These are phyloP conservation scores for Amphilophus citrinellus DNA, from an alignment of 2,113 vertebrate genomes.

Conservation along the genomic window DNA sequence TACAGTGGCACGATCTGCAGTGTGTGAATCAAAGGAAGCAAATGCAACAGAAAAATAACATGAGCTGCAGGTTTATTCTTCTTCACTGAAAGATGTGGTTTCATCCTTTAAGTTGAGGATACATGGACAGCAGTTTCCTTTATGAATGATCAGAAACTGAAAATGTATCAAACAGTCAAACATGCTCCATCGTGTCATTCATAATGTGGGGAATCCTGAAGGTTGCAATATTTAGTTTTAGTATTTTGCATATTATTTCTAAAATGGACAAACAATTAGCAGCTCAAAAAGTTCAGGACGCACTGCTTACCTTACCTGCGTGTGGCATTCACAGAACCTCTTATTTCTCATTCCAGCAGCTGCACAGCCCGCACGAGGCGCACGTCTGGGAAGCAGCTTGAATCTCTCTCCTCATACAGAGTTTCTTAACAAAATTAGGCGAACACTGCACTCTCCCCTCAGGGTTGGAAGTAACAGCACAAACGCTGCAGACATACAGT, in stretches of 20 bases:
- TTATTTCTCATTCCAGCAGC: not conserved
- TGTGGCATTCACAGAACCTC: not conserved
- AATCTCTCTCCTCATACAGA: not conserved
- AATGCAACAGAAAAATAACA: not conserved
- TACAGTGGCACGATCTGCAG: not conserved
- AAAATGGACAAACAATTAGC: not conserved
- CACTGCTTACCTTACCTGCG: not conserved
- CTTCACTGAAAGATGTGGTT: not conserved
- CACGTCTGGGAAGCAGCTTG: not conserved
- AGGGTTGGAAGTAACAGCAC: not conserved
- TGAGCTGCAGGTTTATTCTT: not conserved
- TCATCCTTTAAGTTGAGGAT: not conserved
- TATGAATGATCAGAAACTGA: not conserved
- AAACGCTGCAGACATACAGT: not conserved
- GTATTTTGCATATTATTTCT: not conserved
- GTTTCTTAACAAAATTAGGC: not conserved
- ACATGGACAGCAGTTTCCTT: not conserved
- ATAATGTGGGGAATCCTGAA: not conserved
- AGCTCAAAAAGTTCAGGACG: not conserved
- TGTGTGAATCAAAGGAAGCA: not conserved
- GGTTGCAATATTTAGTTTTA: not conserved
- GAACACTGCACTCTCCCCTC: not conserved
- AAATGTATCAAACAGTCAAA: not conserved
- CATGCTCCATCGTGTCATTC: not conserved
- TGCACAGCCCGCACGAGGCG: not conserved